phyloP scores from a whole-genome alignment of 1,140 invertebrate species.

The Dermatophagoides farinae region DNA sequence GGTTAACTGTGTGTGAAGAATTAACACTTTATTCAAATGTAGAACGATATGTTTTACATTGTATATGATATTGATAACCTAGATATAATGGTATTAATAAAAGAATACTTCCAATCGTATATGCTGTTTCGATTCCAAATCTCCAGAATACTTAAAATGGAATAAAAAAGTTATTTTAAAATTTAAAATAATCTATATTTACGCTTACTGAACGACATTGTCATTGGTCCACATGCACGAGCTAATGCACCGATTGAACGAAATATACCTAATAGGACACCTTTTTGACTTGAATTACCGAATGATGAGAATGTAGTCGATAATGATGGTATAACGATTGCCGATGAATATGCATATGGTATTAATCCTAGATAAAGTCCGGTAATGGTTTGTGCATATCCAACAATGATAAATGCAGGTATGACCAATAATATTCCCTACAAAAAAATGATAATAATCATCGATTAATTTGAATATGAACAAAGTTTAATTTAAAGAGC shows the following conservation, averaged over 20 bases:
- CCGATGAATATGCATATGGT: constrained; percentile 72
- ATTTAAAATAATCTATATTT: not conserved
- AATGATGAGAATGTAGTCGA: constrained; percentile 67
- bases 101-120: not conserved
- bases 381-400: constrained; percentile 37
- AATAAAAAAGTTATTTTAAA: not conserved
- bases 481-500: constrained; percentile 14
- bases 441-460: constrained; percentile 16
- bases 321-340: constrained; percentile 79
- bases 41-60: too few relatives aligned
- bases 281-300: constrained; percentile 62
- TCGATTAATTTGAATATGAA: not conserved
- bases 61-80: not conserved
- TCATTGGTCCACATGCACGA: constrained; percentile 66
- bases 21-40: too few relatives aligned
- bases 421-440: constrained; percentile 67
- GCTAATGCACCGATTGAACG: constrained; percentile 79
- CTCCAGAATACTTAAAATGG: constrained; percentile 1
- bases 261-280: constrained; percentile 75
- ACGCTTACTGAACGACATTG: constrained; percentile 37
- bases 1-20: too few relatives aligned
- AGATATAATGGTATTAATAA: not conserved
- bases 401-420: constrained; percentile 68
- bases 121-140: not conserved
- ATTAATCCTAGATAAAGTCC: constrained; percentile 56